Conservation (phyloP, 2,888 invertebrate genomes). For the Chydorus sphaericus region DNA sequence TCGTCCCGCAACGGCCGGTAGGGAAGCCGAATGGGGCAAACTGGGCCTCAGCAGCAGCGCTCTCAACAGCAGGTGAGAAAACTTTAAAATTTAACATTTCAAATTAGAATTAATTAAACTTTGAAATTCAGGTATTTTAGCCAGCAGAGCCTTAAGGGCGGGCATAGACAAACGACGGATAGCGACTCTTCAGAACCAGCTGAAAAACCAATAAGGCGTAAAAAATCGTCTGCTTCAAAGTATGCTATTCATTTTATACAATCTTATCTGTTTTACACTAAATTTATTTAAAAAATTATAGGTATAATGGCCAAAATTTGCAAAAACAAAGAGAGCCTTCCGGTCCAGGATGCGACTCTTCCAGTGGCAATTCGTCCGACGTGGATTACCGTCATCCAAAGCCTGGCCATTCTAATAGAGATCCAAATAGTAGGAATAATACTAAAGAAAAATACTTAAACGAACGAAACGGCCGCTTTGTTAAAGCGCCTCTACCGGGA, state of each 20-base stretch:
- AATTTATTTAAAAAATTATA: background rate
- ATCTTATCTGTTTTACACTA: background rate
- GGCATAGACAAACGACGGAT: background rate
- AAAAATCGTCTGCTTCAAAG: slow-evolving; percentile 1
- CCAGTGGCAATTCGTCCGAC: too few relatives aligned
- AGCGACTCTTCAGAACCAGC: slow-evolving; percentile 5
- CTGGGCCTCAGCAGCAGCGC: slow-evolving; percentile 19
- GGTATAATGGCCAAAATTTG: background rate
- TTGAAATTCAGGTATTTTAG: slow-evolving; percentile 7
- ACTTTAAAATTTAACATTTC: background rate
- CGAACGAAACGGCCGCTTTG: slow-evolving; percentile 42
- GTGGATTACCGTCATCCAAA: too few relatives aligned
- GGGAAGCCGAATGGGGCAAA: slow-evolving; percentile 16
- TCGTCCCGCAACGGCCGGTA: background rate
- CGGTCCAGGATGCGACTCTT: too few relatives aligned
- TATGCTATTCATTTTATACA: background rate
- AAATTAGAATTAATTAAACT: background rate
- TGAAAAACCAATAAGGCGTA: slow-evolving; percentile 5
- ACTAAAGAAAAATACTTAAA: slow-evolving; percentile 1
- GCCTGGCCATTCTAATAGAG: too few relatives aligned
- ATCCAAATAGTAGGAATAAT: too few relatives aligned
- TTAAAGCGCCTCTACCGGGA: slow-evolving; percentile 55
- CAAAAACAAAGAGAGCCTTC: background rate
- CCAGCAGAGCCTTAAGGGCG: slow-evolving; percentile 6
- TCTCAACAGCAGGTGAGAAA: slow-evolving; percentile 20